Evolutionary conservation across 2,888 invertebrate genomes (phyloP), one percentile per base, ranked within the genome.

Genomic region (Eupithecia insigniata): DNA sequence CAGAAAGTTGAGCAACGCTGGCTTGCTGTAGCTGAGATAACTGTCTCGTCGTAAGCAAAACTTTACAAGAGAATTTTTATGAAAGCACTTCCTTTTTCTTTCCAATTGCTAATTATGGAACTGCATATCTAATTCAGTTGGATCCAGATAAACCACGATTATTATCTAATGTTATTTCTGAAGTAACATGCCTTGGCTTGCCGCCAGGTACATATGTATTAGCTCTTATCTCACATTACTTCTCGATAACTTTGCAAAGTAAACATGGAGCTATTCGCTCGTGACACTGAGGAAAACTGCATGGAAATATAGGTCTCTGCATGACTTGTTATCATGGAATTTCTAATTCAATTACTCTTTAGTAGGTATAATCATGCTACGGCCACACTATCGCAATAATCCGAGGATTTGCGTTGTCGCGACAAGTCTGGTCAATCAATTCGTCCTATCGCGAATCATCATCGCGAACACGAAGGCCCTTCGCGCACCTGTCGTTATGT

Each of bases 191-290:
- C 8, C 12, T 26, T 55, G 55, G 55, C 55, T 6, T 26, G 55
- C 3, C 12, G 55, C 55, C 55, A 55, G 55, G 0, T 55, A n/a
- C n/a, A n/a, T n/a, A n/a, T n/a, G n/a, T n/a, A 55, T 55, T 14
- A 55, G 55, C 14, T 26, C 55, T 55, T 55, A 55, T 55, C 55
- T 55, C 22, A 51, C 51, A 51, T 51, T 51, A 12, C 51, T 51
- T 51, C 22, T 51, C 22, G 22, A 51, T 51, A 51, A 22, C 22
- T 51, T 51, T 51, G 22, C 22, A 51, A 51, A 22, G 51, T 51
- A 51, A 51, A 51, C 51, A 51, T 4, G 2, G 51, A 3, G 22
- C n/a, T 22, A 22, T 22, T 51, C 22, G 1, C 51, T 51, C 22
- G 22, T 51, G 51, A 51, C 51, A 51, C 46, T 16, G n/a, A 8